These are phyloP conservation scores for Pristiophorus japonicus DNA, from an alignment of 2,113 vertebrate species.

Conservation along the genomic window DNA sequence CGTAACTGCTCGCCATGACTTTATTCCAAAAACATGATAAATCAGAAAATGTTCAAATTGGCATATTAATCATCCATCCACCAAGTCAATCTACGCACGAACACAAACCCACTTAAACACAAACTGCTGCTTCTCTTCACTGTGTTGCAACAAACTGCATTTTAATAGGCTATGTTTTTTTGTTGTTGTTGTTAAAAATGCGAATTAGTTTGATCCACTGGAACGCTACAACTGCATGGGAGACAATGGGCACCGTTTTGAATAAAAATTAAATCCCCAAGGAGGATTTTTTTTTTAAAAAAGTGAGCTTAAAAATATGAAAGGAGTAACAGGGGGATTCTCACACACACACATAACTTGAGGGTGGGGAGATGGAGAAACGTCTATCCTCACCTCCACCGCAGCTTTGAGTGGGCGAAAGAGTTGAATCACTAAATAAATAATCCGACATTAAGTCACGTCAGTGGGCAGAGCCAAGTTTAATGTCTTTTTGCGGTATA, in stretches of 20 bases:
- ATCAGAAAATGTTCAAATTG: neutral
- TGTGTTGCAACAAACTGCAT: neutral
- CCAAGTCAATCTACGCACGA: neutral
- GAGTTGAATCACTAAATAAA: neutral
- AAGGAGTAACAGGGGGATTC: neutral
- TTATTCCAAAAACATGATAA: neutral
- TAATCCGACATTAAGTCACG: neutral
- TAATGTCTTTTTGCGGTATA: neutral
- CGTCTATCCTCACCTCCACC: neutral
- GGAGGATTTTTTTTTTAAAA: no score
- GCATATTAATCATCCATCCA: neutral
- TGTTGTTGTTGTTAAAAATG: no score
- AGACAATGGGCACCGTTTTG: neutral
- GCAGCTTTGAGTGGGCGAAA: neutral
- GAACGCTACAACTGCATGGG: neutral
- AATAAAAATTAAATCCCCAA: neutral
- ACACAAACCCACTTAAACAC: neutral
- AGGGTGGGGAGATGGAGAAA: no score
- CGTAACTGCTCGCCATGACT: neutral
- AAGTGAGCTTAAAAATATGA: neutral
- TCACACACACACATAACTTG: neutral
- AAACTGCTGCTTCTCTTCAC: neutral
- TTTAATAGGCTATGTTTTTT: neutral
- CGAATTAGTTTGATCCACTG: neutral
- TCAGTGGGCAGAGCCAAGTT: neutral